A percentile compares a stretch with the other conserved stretches of the same genome.
Evolutionary conservation across 2,888 invertebrate genomes (phyloP).

Genomic region (Hedya salicella): DNA sequence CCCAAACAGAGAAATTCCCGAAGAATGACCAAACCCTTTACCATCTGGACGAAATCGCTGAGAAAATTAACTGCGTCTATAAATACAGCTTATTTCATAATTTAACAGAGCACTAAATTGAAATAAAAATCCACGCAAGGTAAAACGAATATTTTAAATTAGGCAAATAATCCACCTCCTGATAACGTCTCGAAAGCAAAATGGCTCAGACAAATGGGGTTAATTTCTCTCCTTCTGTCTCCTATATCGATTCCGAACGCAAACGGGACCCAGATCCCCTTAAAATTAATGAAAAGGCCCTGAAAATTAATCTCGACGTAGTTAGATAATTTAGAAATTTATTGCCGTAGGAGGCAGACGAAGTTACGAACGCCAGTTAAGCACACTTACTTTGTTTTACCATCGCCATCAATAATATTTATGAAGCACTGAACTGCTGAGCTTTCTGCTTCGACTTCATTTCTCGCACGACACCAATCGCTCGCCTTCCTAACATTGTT

Average conservation of each 20-base stretch:
- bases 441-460: no score
- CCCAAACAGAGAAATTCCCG: no score
- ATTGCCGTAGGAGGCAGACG: slow-evolving; percentile 12
- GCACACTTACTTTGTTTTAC: slow-evolving; percentile 8
- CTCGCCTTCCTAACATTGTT: no score
- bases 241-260: slow-evolving; percentile 47
- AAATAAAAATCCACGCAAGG: slow-evolving; percentile 7
- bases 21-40: no score
- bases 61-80: neutral
- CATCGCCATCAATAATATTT: neutral
- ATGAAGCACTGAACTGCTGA: neutral
- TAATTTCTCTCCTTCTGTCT: slow-evolving; percentile 50
- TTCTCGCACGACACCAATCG: no score
- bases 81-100: slow-evolving; percentile 10
- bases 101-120: slow-evolving; percentile 14
- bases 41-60: no score
- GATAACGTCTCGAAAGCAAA: slow-evolving; percentile 47
- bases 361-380: slow-evolving; percentile 19
- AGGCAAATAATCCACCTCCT: slow-evolving; percentile 32
- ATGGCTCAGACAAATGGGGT: slow-evolving; percentile 49
- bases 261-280: slow-evolving; percentile 38
- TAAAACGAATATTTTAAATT: slow-evolving; percentile 20
- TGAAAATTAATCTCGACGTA: slow-evolving; percentile 46
- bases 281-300: slow-evolving; percentile 45
- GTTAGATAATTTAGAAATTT: slow-evolving; percentile 38